Evolutionary conservation across 2,797 vertebrate species (phyloP), one percentile per base, ranked within the genome.

Genomic region (Chaetodon trifasciatus): DNA sequence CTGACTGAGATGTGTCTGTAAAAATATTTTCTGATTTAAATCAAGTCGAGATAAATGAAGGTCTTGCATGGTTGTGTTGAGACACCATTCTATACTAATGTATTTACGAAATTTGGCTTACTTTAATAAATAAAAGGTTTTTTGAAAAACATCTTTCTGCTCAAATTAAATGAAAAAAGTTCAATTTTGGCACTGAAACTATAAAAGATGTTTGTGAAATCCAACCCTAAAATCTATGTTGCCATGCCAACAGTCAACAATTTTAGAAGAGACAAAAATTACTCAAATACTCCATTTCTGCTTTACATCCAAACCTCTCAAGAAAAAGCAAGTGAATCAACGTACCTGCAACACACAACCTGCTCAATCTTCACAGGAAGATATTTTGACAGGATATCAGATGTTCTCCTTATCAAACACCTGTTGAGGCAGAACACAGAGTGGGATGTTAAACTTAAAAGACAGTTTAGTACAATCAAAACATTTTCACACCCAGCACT

Each of bases 341-440:
- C 90, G 0, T 94, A 99, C 98, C 97, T 97, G 95, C 98, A 99
- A 89, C 97, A 99, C 58, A 99, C 97, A 68, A 99, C 97, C 83
- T 99, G 98, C 84, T 99, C 98, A 4, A 99, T 96, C 92, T 99
- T 99, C 90, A 99, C 97, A 0, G 98, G 98, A n/a, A 99, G 94
- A 84, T 99, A 99, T 87, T 99, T 99, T 21, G 98, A 99, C 63
- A 99, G 94, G 83, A 99, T 98, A 81, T 99, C 97, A 0, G 98
- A 99, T 3, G 98, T 99, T 88, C 98, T 97, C 89, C 98, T 94
- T 74, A 99, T 99, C 85, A 99, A 92, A 89, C 98, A 99, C 82
- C 98, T 99, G 89, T 58, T 3, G 11, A 83, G 7, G 44, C 10
- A 82, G 17, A 68, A 82, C 16, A 60, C 11, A 23, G 49, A 71